Base-by-base conservation (phyloP, 2,888 invertebrate genomes). In the Galerucella pusilla region DNA sequence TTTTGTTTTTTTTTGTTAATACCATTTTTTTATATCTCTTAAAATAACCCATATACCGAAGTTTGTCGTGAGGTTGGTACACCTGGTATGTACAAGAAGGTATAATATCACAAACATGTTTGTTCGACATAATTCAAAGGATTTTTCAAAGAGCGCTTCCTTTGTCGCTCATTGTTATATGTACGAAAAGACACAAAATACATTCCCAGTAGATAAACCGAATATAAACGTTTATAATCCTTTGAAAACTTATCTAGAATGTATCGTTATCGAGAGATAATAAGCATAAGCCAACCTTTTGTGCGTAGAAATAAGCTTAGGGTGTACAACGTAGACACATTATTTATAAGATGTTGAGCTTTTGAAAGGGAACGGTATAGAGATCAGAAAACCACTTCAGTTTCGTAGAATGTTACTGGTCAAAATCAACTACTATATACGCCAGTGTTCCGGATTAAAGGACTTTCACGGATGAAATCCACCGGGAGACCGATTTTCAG, bases 341-440 rank as follows among this genome's bases (percentile, higher is more conserved):
- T 75, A 75, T 75, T 75, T 75, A 75, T 75, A 71, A 71, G 68
- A 75, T 75, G 61, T 61, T 63, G 66, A 68, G 68, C 71, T 68
- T 49, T 59, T 71, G 71, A 71, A 75, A 68, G 71, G 69, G 35
- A 9, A 67, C 74, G 74, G 65, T 64, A 20, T 20, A 65, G 60
- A 64, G 52, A 66, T 65, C 61, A 59, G 65, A 63, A 71, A 71
- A 71, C 74, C 74, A 75, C 61, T 75, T 63, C 54, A 75, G 74
- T 68, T 71, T 68, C 74, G 63, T 67, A 71, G 66, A 71, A 68
- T 67, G 72, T 63, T 66, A 67, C 63, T 63, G 67, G 69, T 71
- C 74, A 63, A 67, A 71, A 67, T 75, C 67, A 63, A 71, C 74
- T 75, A 60, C 71, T 75, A 59, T 60, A 71, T 74, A 71, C 67